Conservation (phyloP, 2,797 vertebrate genomes). For the Melanogrammus aeglefinus region DNA sequence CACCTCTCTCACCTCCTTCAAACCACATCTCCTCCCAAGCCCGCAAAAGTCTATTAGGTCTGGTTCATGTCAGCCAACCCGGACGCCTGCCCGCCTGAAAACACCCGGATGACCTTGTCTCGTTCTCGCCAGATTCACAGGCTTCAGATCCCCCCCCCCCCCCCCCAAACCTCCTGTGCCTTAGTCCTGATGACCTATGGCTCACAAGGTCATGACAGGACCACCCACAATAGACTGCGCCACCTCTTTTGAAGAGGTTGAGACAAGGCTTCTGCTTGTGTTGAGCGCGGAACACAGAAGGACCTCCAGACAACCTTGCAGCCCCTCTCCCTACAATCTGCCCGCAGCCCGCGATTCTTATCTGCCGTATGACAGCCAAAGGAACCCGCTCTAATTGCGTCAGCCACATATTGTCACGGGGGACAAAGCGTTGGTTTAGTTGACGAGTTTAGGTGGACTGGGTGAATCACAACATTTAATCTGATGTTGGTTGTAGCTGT, state of each 20-base stretch:
- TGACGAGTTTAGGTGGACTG: conserved; percentile 54
- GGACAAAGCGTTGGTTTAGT: conserved; percentile 70
- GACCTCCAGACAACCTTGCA: conserved; percentile 78
- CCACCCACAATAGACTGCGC: neutral
- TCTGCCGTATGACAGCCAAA: conserved; percentile 57
- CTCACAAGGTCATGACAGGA: conserved; percentile 53
- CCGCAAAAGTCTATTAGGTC: conserved; percentile 35
- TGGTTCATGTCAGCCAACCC: conserved; percentile 44
- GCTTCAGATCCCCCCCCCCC: conserved; percentile 21
- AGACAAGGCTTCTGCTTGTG: neutral
- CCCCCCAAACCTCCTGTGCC: conserved; percentile 10
- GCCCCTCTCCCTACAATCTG: conserved; percentile 63
- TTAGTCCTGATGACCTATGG: conserved; percentile 41
- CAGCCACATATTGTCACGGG: conserved; percentile 67
- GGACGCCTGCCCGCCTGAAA: conserved; percentile 18
- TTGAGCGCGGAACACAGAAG: conserved; percentile 44
- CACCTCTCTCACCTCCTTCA: conserved; percentile 52
- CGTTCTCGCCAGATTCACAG: conserved; percentile 26
- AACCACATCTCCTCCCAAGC: conserved; percentile 46
- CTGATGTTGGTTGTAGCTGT: conserved; percentile 19
- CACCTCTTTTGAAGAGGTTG: neutral
- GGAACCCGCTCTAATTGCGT: conserved; percentile 67
- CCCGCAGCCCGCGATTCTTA: conserved; percentile 69
- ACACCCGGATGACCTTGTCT: conserved; percentile 51
- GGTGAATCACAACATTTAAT: conserved; percentile 42